phyloP scores from a whole-genome alignment of 92 coral and sea anemone species.

The Pocillopora grandis region DNA sequence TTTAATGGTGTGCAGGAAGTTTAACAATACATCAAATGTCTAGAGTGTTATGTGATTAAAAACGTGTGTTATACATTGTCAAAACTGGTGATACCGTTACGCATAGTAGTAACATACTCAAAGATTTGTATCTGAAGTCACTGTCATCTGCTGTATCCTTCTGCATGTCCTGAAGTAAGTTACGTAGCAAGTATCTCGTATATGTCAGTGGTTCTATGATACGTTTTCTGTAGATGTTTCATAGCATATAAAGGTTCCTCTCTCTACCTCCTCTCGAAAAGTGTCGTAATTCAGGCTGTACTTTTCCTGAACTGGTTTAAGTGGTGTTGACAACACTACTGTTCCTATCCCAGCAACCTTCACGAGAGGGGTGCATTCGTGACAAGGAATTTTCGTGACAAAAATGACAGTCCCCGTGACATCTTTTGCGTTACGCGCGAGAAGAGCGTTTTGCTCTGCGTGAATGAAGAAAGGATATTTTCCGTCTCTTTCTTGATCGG shows the following conservation, averaged over 20 bases:
- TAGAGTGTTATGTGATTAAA: no score
- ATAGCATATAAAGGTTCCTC: conserved; percentile 35
- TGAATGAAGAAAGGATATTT: conserved; percentile 49
- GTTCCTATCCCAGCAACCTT: conserved; percentile 32
- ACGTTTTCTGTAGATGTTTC: background rate
- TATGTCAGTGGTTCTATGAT: no score
- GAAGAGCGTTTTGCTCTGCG: conserved; percentile 59
- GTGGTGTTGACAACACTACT: conserved; percentile 28
- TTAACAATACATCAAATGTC: no score
- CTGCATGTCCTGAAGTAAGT: no score
- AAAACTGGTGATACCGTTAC: no score
- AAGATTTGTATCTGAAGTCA: no score
- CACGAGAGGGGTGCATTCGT: conserved; percentile 45
- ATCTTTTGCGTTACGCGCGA: conserved; percentile 20
- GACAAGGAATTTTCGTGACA: conserved; percentile 48
- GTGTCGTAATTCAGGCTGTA: conserved; percentile 45
- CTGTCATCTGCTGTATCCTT: no score
- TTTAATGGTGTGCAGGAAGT: no score
- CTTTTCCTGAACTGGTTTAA: conserved; percentile 15
- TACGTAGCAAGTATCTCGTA: no score
- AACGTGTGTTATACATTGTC: no score
- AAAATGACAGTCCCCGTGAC: conserved; percentile 19
- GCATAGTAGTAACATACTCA: no score
- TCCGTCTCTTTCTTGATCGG: conserved; percentile 24
- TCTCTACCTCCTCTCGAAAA: conserved; percentile 25